Percentiles rank a stretch among this genome's conserved stretches.
phyloP scores from a whole-genome alignment of 2,113 vertebrate genomes.

The Furnarius figulus region DNA sequence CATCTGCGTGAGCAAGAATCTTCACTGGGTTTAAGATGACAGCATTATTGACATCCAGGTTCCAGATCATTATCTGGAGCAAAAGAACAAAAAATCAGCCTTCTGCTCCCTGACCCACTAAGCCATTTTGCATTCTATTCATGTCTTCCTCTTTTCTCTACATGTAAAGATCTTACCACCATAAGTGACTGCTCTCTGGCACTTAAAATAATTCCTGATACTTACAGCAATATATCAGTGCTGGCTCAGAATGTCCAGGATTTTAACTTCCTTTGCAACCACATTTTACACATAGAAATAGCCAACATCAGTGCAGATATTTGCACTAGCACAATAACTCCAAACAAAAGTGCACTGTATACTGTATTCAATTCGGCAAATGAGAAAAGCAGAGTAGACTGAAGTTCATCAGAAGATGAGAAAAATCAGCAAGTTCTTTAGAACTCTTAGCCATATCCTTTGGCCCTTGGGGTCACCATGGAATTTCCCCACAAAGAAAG shows the following conservation, averaged over 20 bases:
- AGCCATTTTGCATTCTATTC: neutral
- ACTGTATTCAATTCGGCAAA: neutral
- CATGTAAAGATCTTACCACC: neutral
- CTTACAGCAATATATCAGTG: neutral
- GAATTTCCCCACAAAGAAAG: neutral
- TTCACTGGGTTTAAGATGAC: constrained; percentile 81
- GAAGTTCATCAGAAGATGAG: neutral
- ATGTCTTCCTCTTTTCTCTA: neutral
- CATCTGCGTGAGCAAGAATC: constrained; percentile 85
- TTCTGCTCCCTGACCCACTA: neutral
- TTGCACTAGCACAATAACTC: neutral
- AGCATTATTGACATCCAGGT: constrained; percentile 78
- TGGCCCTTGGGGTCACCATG: neutral
- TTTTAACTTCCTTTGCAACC: neutral
- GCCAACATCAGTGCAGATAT: neutral
- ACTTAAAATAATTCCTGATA: neutral
- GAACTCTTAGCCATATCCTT: neutral
- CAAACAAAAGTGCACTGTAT: neutral
- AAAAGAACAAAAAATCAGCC: neutral
- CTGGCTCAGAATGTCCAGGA: neutral
- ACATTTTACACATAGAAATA: neutral
- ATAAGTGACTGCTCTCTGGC: neutral
- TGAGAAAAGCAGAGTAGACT: neutral
- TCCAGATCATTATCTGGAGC: constrained; percentile 91
- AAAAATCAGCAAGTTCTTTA: neutral